phyloP scores from a whole-genome alignment of 2,888 invertebrate genomes.

The Deilephila elpenor region DNA sequence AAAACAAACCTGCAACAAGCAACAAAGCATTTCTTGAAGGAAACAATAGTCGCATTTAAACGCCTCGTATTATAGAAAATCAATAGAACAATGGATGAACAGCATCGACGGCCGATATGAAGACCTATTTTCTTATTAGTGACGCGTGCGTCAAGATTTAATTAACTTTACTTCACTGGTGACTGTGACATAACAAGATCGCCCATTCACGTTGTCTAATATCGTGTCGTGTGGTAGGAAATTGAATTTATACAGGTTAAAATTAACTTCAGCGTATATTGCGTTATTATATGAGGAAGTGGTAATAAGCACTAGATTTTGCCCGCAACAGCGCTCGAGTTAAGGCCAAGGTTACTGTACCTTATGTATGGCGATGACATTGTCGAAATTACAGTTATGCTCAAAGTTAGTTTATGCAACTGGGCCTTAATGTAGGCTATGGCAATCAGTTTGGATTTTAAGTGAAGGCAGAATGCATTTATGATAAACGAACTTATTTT shows the following conservation, averaged over 20 bases:
- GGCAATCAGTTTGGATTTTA: no score
- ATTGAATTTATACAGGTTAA: background rate
- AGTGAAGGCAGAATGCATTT: no score
- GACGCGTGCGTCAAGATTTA: slow-evolving; percentile 12
- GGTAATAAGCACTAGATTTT: no score
- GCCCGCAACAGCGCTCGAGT: no score
- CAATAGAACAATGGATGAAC: slow-evolving; percentile 2
- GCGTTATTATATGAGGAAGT: no score
- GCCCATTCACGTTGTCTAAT: background rate
- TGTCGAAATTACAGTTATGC: no score
- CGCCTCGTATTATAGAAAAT: background rate
- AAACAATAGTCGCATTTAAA: background rate
- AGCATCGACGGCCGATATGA: background rate
- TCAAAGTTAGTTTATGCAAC: no score
- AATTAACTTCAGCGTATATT: no score
- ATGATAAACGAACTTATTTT: no score
- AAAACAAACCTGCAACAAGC: background rate
- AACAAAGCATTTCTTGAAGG: background rate
- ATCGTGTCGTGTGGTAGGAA: background rate
- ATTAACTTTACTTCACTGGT: background rate
- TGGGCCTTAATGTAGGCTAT: no score
- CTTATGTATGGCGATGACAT: no score
- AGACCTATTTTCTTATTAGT: slow-evolving; percentile 16
- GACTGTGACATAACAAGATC: background rate
- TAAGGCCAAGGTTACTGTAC: no score